A percentile compares a stretch with the other conserved stretches of the same genome.
These are phyloP conservation scores for Paedocypris micromegethes DNA, from an alignment of 2,797 vertebrate genomes.

Conservation along the genomic window DNA sequence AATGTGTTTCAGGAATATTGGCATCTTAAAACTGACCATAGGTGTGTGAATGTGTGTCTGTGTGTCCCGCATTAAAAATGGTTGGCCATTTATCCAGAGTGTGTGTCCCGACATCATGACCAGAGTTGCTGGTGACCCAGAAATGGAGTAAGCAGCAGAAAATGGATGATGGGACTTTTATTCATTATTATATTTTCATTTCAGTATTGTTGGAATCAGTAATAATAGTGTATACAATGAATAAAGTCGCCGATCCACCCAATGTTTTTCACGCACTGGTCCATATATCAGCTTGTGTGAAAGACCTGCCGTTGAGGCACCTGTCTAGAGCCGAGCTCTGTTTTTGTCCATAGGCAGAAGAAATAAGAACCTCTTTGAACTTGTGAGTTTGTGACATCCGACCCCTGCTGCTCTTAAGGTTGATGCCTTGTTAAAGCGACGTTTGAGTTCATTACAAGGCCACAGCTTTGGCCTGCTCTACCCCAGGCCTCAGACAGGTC, in stretches of 20 bases:
- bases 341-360: constrained; percentile 55
- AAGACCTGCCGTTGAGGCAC: constrained; percentile 25
- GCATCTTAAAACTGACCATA: too few relatives aligned
- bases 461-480: constrained; percentile 31
- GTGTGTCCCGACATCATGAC: too few relatives aligned
- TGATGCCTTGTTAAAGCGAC: constrained; percentile 50
- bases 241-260: neutral
- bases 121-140: too few relatives aligned
- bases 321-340: constrained; percentile 48
- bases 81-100: too few relatives aligned
- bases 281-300: neutral
- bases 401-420: constrained; percentile 51
- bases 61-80: too few relatives aligned
- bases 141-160: too few relatives aligned
- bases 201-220: too few relatives aligned
- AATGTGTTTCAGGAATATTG: too few relatives aligned
- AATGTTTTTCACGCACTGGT: neutral
- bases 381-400: constrained; percentile 62
- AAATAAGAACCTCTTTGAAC: constrained; percentile 60
- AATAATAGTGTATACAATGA: too few relatives aligned
- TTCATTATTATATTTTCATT: too few relatives aligned
- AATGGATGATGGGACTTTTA: too few relatives aligned
- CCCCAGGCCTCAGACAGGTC: constrained; percentile 45
- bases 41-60: too few relatives aligned
- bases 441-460: constrained; percentile 65